phyloP scores from a whole-genome alignment of 2,888 invertebrate genomes.

The Thereva unica region DNA sequence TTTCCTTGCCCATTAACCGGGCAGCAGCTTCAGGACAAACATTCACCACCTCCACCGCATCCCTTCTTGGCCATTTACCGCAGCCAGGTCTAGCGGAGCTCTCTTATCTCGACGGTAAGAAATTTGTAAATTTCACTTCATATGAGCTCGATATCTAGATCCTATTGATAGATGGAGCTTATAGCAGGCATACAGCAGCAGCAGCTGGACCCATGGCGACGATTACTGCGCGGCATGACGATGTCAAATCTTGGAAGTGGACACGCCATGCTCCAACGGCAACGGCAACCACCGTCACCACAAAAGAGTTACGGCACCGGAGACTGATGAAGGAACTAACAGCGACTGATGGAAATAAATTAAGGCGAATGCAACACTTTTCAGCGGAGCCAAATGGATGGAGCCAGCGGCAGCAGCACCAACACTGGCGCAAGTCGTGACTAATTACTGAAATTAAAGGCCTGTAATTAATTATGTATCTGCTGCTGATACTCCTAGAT shows the following conservation, averaged over 20 bases:
- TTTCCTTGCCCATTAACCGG: not conserved
- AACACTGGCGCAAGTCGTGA: conserved; percentile 52
- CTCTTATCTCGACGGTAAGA: conserved; percentile 15
- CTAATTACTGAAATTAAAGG: conserved; percentile 59
- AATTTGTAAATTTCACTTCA: conserved; percentile 34
- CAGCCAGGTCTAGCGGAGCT: too few species aligned
- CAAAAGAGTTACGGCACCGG: conserved; percentile 27
- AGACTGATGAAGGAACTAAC: conserved; percentile 34
- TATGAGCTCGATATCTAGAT: conserved; percentile 30
- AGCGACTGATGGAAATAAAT: conserved; percentile 30
- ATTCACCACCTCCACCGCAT: not conserved
- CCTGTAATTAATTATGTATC: conserved; percentile 60
- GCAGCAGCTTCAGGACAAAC: not conserved
- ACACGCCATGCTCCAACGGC: conserved; percentile 10
- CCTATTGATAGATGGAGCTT: conserved; percentile 17
- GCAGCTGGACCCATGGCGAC: not conserved
- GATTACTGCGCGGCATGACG: not conserved
- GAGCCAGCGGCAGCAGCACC: not conserved
- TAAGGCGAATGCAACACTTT: conserved; percentile 31
- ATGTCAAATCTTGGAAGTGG: conserved; percentile 26
- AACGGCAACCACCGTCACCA: conserved; percentile 17
- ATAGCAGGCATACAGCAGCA: not conserved
- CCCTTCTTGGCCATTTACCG: not conserved
- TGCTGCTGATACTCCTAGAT: conserved; percentile 44
- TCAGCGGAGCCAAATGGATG: conserved; percentile 6